Percentiles rank a stretch among this genome's conserved stretches.
phyloP scores from a whole-genome alignment of 2,888 invertebrate species.

The Eurytoma adleriae region DNA sequence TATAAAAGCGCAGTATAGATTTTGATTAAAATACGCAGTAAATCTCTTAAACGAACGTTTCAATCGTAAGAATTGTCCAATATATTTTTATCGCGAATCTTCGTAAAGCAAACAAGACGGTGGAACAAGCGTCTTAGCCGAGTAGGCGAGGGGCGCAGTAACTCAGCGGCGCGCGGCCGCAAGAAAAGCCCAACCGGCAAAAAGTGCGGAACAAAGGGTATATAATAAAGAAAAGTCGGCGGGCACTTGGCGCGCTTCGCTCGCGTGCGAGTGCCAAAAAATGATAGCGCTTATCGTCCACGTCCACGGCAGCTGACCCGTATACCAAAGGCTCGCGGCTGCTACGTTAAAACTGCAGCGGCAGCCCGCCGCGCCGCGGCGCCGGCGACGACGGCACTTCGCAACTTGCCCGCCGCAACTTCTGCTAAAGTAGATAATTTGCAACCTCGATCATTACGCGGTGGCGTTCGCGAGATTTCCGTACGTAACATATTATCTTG shows the following conservation, averaged over 20 bases:
- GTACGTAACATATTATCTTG: slow-evolving; percentile 21
- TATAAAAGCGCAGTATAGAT: no score
- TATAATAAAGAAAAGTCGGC: slow-evolving; percentile 9
- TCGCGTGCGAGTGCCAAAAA: slow-evolving; percentile 46
- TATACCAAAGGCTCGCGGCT: no score
- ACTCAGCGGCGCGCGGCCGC: no score
- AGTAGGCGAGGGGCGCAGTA: no score
- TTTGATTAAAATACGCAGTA: no score
- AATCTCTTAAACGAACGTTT: no score
- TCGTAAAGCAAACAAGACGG: no score
- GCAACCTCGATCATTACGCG: slow-evolving; percentile 45
- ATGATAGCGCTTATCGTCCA: slow-evolving; percentile 53
- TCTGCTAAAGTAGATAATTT: slow-evolving; percentile 46
- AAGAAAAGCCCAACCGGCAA: neutral
- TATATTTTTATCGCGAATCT: no score
- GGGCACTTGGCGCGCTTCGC: neutral
- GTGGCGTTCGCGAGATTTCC: neutral
- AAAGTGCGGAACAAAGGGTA: neutral
- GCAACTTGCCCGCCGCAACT: slow-evolving; percentile 24
- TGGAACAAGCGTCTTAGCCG: no score
- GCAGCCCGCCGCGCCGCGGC: neutral
- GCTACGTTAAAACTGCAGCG: neutral
- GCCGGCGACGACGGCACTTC: slow-evolving; percentile 3
- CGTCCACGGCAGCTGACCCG: slow-evolving; percentile 45
- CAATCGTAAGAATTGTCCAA: no score